Evolutionary conservation across 2,888 invertebrate genomes (phyloP), one percentile per base, ranked within the genome.

Genomic region (Drosophila acutilabella): DNA sequence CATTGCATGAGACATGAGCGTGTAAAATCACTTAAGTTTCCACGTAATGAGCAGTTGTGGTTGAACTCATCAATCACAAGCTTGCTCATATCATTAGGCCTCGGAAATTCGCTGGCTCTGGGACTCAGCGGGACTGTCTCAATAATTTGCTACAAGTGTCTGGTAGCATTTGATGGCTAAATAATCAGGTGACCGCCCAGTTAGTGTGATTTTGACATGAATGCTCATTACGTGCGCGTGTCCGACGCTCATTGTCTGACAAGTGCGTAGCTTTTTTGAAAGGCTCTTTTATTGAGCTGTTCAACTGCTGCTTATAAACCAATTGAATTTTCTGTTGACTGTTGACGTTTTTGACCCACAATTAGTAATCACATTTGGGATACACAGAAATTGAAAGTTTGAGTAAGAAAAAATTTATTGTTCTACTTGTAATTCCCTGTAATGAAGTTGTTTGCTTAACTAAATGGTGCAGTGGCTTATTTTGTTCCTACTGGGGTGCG

Each of bases 181-280:
- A 40, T 60, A 66, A 82, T 82, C 88, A 83, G 86, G 80, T 83
- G 83, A 74, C 68, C 30, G 60, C 45, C 60, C 45, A 50, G 45
- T 14, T 48, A 14, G 42, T 50, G 33, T 0, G 47, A 45, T 64
- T 59, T 30, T 33, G 20, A 38, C 30, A 53, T 33, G 74, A 53
- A 50, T 67, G 66, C 54, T 75, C 84, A 84, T 84, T 75, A 81
- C 11, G 61, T 69, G 72, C 89, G 84, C 89, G 83, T 84, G 89
- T 60, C 77, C 61, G 44, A 16, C 20, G 6, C 26, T 26, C 52
- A 54, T 67, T 69, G 71, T 68, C 67, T 47, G 64, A 50, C 62
- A 72, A 73, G 60, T 81, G 75, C 53, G 50, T 33, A 65, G 61
- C 54, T 23, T 6, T 20, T 64, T 58, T 23, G 47, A 53, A 18